Evolutionary conservation across 2,113 vertebrate species (phyloP).

Genomic region (Cepphus grylle): DNA sequence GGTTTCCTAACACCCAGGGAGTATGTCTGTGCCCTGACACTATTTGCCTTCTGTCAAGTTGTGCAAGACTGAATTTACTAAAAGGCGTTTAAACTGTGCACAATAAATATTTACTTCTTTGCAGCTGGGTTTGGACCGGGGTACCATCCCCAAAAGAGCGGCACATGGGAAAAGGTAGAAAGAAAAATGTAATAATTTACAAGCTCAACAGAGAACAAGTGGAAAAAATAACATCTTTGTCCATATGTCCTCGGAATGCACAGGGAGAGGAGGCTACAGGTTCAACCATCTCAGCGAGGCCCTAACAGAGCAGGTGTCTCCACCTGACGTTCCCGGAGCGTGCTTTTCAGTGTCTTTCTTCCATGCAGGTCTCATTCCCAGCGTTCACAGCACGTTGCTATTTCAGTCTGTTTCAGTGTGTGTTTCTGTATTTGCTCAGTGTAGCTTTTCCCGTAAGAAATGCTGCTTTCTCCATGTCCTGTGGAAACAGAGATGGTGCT

Average conservation of each 20-base stretch:
- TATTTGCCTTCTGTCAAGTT: background rate
- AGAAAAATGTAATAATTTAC: background rate
- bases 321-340: background rate
- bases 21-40: background rate
- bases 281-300: background rate
- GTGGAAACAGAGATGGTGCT: background rate
- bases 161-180: background rate
- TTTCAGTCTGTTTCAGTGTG: accelerated
- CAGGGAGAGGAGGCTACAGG: background rate
- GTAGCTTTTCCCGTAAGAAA: slow-evolving; percentile 67
- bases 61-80: background rate
- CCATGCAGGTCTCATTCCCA: background rate
- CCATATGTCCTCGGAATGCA: background rate
- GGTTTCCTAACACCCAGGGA: background rate
- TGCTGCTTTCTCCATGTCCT: slow-evolving; percentile 75
- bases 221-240: background rate
- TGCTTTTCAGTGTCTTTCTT: background rate
- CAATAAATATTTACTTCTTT: background rate
- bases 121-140: background rate
- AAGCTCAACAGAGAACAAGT: background rate
- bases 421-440: background rate
- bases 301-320: background rate
- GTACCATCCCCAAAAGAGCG: background rate
- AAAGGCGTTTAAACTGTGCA: background rate
- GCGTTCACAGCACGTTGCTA: accelerated